These are phyloP conservation scores for Limnothrissa miodon DNA, from an alignment of 2,113 vertebrate species.

Conservation along the genomic window DNA sequence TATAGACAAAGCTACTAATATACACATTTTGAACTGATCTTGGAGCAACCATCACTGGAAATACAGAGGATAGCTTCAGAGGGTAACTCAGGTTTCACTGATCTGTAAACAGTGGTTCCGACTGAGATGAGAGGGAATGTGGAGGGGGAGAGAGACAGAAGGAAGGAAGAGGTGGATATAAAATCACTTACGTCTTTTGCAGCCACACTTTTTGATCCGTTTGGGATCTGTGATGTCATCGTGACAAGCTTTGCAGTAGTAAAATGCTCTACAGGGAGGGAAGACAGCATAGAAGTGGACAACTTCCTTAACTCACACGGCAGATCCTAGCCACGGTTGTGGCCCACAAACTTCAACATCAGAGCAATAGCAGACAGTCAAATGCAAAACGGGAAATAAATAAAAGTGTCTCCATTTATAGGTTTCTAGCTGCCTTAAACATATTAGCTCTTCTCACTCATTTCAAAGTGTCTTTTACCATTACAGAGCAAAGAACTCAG, in stretches of 20 bases:
- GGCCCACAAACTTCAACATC: background rate
- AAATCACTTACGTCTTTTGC: conserved; percentile 96
- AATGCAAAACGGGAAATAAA: background rate
- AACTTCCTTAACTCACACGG: conserved; percentile 53
- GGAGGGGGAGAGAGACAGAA: background rate
- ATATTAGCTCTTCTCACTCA: background rate
- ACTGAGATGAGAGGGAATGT: background rate
- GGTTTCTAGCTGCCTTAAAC: background rate
- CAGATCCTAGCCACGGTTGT: background rate
- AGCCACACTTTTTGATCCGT: conserved; percentile 99
- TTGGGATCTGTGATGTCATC: conserved; percentile 99
- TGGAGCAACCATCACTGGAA: background rate
- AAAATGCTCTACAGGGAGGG: conserved; percentile 88
- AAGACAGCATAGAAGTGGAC: conserved; percentile 69
- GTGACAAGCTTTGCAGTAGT: conserved; percentile 99
- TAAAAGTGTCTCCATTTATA: background rate
- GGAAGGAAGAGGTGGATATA: conserved; percentile 24
- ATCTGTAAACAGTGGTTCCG: background rate
- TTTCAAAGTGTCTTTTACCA: background rate
- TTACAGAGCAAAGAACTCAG: no score
- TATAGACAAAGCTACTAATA: background rate
- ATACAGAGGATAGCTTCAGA: background rate
- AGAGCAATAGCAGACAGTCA: background rate
- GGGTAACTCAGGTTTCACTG: background rate
- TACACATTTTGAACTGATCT: background rate